Evolutionary conservation across 2,888 invertebrate genomes (phyloP).

Genomic region (Stenurella melanura): DNA sequence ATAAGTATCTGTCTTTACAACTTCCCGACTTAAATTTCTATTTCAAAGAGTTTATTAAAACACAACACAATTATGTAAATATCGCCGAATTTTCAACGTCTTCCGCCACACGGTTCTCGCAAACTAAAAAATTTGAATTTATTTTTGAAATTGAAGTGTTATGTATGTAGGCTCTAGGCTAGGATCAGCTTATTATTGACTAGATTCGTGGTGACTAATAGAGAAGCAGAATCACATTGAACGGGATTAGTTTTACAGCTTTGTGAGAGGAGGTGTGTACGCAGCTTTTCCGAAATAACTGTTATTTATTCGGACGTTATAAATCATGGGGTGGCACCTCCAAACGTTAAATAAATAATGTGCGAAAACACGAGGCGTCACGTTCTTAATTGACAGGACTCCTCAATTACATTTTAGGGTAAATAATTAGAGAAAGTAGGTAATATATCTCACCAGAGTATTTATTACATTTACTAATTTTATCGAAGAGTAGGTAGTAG

Average conservation of each 20-base stretch:
- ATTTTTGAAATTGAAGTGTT: neutral
- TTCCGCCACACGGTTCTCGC: neutral
- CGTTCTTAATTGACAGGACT: neutral
- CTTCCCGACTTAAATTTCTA: neutral
- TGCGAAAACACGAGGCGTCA: neutral
- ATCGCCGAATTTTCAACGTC: neutral
- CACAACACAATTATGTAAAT: neutral
- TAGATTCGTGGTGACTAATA: slow-evolving; percentile 38
- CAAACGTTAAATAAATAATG: slow-evolving; percentile 4
- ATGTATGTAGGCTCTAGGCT: neutral
- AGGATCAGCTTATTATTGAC: slow-evolving; percentile 10
- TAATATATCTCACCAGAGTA: neutral
- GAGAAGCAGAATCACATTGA: slow-evolving; percentile 16
- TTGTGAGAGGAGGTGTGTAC: slow-evolving; percentile 33
- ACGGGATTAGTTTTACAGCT: slow-evolving; percentile 24
- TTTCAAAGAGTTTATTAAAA: slow-evolving; percentile 4
- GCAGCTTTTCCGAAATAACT: slow-evolving; percentile 46
- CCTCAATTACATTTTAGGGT: neutral
- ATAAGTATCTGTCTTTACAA: neutral
- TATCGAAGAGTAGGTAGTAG: neutral
- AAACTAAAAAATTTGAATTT: slow-evolving; percentile 11
- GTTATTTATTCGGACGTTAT: slow-evolving; percentile 33
- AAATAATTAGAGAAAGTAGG: neutral
- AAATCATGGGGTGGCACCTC: slow-evolving; percentile 7
- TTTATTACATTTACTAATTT: neutral